Evolutionary conservation across 2,888 invertebrate species (phyloP).

Genomic region (Bombyx huttoni): DNA sequence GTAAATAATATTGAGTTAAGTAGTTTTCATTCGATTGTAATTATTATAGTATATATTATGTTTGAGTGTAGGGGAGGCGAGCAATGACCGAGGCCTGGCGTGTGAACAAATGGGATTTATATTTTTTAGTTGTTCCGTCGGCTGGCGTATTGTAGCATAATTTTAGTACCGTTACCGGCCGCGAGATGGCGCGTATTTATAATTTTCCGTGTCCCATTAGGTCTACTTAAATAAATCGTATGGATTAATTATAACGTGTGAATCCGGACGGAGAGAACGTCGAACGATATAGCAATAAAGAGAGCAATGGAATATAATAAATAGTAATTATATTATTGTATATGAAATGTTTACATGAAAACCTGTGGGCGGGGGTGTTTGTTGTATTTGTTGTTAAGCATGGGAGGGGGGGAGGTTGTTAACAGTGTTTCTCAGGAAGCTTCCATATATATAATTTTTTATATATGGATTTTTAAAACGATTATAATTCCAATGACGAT

Average conservation of each 20-base stretch:
- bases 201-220: too few species aligned
- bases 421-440: too few species aligned
- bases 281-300: not conserved
- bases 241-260: not conserved
- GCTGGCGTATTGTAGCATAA: slow-evolving; percentile 44
- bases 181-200: slow-evolving; percentile 7
- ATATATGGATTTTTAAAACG: too few species aligned
- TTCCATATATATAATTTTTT: too few species aligned
- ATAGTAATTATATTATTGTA: not conserved
- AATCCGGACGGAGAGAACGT: not conserved
- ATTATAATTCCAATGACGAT: too few species aligned
- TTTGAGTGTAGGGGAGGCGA: slow-evolving; percentile 18
- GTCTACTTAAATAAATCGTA: slow-evolving; percentile 17
- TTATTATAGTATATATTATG: slow-evolving; percentile 54
- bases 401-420: too few species aligned
- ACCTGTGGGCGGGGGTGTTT: too few species aligned
- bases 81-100: slow-evolving; percentile 31
- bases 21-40: slow-evolving; percentile 69
- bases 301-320: not conserved
- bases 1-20: slow-evolving; percentile 64
- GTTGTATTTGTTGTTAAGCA: too few species aligned
- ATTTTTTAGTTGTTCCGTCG: slow-evolving; percentile 43
- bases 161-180: slow-evolving; percentile 18
- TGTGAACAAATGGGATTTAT: slow-evolving; percentile 23
- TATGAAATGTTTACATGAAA: not conserved